phyloP scores from a whole-genome alignment of 1,140 invertebrate species.

The Macrobrachium nipponense region DNA sequence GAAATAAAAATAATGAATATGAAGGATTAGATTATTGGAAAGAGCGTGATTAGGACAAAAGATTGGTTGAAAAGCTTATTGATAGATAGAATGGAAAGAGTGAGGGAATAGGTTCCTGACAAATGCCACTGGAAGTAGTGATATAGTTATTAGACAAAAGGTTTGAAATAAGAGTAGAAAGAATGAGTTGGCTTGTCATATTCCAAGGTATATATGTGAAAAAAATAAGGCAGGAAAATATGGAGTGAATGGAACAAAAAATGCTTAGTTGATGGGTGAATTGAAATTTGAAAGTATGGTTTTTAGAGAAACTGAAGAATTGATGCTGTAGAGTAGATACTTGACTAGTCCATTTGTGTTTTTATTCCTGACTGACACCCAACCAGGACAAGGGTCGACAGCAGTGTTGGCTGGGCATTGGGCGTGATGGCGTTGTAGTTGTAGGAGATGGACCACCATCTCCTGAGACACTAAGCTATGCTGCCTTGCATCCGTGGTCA shows the following conservation, averaged over 20 bases:
- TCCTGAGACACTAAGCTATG: background rate
- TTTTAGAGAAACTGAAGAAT: no score
- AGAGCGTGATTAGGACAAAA: background rate
- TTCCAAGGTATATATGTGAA: no score
- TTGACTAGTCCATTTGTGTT: background rate
- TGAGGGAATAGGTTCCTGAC: no score
- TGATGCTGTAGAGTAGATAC: no score
- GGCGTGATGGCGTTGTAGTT: constrained; percentile 34
- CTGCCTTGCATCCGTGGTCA: constrained; percentile 17
- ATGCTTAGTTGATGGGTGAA: no score
- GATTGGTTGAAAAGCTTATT: background rate
- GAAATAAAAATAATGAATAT: background rate
- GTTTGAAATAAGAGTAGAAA: no score
- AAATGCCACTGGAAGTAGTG: no score
- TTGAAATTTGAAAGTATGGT: no score
- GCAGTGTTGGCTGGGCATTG: constrained; percentile 47
- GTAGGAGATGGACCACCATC: background rate
- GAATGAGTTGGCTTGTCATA: no score
- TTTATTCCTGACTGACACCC: background rate
- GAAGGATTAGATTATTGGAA: background rate
- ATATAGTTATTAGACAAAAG: no score
- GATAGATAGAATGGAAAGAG: background rate
- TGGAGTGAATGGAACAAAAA: no score
- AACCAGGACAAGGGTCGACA: constrained; percentile 43
- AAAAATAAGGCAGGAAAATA: no score